Conservation (phyloP, 2,113 vertebrate genomes). For the Ptilorrhoa leucosticta region DNA sequence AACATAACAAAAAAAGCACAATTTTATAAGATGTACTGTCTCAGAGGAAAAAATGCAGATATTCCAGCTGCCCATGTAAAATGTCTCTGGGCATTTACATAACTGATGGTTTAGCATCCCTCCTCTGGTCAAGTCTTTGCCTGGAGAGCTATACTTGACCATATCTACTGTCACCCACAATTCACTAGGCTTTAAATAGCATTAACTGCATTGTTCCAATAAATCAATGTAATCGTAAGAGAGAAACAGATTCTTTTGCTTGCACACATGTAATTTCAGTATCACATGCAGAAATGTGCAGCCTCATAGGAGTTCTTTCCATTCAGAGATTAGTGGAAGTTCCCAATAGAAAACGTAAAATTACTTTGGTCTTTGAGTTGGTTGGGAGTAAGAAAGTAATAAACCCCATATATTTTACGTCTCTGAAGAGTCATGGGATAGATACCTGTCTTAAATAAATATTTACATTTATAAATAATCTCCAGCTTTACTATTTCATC, state of each 20-base stretch:
- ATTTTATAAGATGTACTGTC: neutral
- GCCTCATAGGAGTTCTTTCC: neutral
- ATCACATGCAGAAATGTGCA: fast-evolving
- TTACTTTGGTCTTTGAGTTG: neutral
- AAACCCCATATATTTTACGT: neutral
- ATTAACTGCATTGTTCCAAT: neutral
- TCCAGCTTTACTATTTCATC: neutral
- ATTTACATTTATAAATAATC: neutral
- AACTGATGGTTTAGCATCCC: neutral
- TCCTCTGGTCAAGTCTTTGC: neutral
- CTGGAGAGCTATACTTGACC: neutral
- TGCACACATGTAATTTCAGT: neutral
- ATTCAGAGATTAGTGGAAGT: neutral
- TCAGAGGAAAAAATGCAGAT: neutral
- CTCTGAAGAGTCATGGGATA: neutral
- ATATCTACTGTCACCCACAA: neutral
- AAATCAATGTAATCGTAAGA: neutral
- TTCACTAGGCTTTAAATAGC: neutral
- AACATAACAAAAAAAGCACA: neutral
- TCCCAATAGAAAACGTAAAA: neutral
- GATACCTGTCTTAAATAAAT: neutral
- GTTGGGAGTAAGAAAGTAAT: neutral
- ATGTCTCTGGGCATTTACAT: neutral
- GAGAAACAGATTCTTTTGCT: neutral
- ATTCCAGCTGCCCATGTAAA: neutral